Conservation (phyloP, 2,113 vertebrate species). For the Gavialis gangeticus region DNA sequence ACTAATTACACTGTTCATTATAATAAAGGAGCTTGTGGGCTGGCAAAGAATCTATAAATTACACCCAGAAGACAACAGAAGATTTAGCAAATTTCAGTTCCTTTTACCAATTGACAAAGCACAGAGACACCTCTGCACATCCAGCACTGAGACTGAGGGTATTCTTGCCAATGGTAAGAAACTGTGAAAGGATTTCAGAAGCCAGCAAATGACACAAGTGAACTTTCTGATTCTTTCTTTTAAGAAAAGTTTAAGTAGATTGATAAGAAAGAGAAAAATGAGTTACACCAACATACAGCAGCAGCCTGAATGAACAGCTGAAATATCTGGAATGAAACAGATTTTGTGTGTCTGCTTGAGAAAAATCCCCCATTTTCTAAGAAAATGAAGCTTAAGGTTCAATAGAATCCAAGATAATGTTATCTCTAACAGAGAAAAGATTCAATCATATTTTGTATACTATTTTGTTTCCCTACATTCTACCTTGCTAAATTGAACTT, state of each 20-base stretch:
- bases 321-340: neutral
- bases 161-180: constrained; percentile 58
- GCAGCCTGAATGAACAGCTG: constrained; percentile 45
- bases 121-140: constrained; percentile 1
- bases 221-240: constrained; percentile 48
- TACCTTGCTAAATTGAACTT: constrained; percentile 3
- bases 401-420: neutral
- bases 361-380: constrained; percentile 1
- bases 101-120: constrained; percentile 42
- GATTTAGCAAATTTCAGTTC: constrained; percentile 47
- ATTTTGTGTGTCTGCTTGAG: neutral
- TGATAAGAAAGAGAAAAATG: constrained; percentile 45
- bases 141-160: neutral
- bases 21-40: constrained; percentile 59
- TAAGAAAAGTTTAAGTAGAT: constrained; percentile 50
- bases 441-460: neutral
- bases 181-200: constrained; percentile 50
- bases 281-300: constrained; percentile 30
- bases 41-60: constrained; percentile 72
- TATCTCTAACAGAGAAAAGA: neutral
- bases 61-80: constrained; percentile 64
- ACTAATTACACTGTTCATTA: constrained; percentile 76
- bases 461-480: constrained; percentile 12
- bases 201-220: neutral
- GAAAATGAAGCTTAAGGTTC: constrained; percentile 48